Evolutionary conservation across 2,113 vertebrate species (phyloP).

Genomic region (Acanthisitta chloris): DNA sequence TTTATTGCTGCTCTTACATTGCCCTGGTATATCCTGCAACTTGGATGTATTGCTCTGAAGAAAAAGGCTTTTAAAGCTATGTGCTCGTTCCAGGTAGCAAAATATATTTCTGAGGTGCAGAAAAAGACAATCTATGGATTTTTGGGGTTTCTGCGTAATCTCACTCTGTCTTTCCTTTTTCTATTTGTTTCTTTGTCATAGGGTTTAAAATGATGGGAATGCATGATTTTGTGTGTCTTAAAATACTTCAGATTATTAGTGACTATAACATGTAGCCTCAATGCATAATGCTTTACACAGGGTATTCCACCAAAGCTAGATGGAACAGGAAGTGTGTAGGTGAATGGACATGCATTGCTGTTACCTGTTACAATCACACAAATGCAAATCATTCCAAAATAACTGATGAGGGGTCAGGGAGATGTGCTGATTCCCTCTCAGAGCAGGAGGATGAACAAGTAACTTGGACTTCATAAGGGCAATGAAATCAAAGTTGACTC

Average conservation of each 20-base stretch:
- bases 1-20: not conserved
- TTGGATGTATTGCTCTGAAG: not conserved
- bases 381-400: not conserved
- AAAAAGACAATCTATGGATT: not conserved
- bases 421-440: not conserved
- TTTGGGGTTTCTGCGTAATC: not conserved
- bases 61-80: not conserved
- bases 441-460: not conserved
- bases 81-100: not conserved
- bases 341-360: not conserved
- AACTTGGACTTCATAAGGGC: not conserved
- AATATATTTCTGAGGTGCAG: not conserved
- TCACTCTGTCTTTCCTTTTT: not conserved
- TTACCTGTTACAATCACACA: not conserved
- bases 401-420: not conserved
- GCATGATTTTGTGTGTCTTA: not conserved
- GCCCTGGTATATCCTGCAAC: not conserved
- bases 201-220: not conserved
- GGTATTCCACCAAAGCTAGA: not conserved
- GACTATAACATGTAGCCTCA: not conserved
- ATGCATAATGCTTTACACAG: not conserved
- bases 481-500: not conserved
- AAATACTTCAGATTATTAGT: not conserved
- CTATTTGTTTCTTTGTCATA: not conserved
- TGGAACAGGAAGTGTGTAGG: not conserved